Evolutionary conservation across 2,797 vertebrate species (phyloP).

Genomic region (Naso thynnoides): DNA sequence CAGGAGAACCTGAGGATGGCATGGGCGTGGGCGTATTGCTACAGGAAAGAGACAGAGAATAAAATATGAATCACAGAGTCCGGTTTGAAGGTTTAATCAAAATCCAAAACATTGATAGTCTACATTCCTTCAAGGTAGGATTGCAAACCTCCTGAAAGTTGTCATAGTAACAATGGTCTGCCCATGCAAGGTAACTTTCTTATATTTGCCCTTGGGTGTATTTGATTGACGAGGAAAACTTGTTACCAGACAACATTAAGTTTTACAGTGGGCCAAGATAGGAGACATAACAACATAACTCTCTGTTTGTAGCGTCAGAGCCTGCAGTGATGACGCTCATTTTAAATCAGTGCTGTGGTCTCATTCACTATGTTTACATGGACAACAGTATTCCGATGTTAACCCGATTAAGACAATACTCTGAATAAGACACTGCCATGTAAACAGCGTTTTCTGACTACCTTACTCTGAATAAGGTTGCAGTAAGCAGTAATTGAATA

Average conservation of each 20-base stretch:
- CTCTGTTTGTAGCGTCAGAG: not conserved
- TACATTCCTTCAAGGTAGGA: constrained; percentile 9
- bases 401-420: no score
- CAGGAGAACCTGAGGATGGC: not conserved
- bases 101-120: constrained; percentile 15
- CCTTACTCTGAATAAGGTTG: no score
- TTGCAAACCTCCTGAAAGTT: constrained; percentile 11
- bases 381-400: no score
- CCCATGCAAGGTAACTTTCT: not conserved
- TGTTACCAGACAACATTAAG: not conserved
- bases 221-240: not conserved
- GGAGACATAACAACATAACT: not conserved
- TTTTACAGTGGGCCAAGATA: not conserved
- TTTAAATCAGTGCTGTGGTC: not conserved
- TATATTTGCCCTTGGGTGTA: not conserved
- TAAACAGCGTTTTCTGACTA: no score
- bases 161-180: constrained; percentile 10
- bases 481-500: no score
- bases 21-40: not conserved
- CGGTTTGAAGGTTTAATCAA: constrained; percentile 38
- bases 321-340: not conserved
- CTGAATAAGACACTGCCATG: no score
- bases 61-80: constrained; percentile 24
- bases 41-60: constrained; percentile 9
- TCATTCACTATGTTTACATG: no score